Evolutionary conservation across 2,888 invertebrate genomes (phyloP).

Genomic region (Capitulum mitella): DNA sequence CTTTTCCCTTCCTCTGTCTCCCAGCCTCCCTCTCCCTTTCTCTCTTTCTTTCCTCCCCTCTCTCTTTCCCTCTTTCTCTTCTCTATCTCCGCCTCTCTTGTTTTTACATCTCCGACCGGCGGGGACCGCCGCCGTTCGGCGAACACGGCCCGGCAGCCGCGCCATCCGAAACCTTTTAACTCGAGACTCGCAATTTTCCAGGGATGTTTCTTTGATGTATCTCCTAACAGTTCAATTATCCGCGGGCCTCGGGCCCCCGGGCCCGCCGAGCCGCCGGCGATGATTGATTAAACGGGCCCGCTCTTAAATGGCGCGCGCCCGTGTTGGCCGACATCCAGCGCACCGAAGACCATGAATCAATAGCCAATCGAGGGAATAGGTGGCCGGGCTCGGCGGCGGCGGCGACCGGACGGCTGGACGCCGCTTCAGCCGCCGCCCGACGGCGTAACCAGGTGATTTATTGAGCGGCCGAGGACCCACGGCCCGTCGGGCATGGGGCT

Average conservation of each 20-base stretch:
- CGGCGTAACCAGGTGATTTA: conserved; percentile 14
- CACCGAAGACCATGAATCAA: background rate
- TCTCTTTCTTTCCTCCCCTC: background rate
- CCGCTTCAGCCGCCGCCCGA: background rate
- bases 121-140: too few species aligned
- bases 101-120: too few species aligned
- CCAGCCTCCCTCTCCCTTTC: too few species aligned
- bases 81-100: background rate
- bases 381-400: background rate
- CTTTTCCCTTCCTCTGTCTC: background rate
- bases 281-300: conserved; percentile 15
- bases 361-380: conserved; percentile 1
- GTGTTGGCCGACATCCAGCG: background rate
- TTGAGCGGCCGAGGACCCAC: too few species aligned
- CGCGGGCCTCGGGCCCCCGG: too few species aligned
- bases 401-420: background rate
- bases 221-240: conserved; percentile 22
- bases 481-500: too few species aligned
- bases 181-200: background rate
- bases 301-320: background rate
- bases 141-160: background rate
- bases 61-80: background rate
- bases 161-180: conserved; percentile 10
- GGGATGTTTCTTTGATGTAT: conserved; percentile 24
- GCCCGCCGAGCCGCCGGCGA: background rate